These are phyloP conservation scores for Macrochelys suwanniensis DNA, from an alignment of 2,797 vertebrate genomes.

Conservation along the genomic window DNA sequence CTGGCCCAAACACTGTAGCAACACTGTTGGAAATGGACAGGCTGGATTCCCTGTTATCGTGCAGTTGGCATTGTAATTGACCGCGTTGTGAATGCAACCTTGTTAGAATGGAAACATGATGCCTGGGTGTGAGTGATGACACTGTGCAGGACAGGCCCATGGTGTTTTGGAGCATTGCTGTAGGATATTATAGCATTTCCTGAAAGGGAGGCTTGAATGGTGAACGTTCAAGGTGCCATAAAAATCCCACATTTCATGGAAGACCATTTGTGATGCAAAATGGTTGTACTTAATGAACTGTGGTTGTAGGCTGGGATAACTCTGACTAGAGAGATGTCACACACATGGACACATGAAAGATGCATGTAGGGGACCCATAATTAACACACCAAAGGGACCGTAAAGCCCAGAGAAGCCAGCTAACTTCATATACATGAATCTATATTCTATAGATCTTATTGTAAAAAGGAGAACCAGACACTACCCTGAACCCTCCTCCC, in stretches of 20 bases:
- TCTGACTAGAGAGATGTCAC: background rate
- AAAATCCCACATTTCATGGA: too few species aligned
- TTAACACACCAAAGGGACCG: background rate
- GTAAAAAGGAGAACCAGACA: rapidly evolving
- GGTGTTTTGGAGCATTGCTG: background rate
- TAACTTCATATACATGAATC: rapidly evolving
- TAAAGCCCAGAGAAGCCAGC: rapidly evolving
- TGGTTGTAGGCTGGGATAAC: too few species aligned
- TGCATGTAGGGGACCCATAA: background rate
- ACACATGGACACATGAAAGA: background rate
- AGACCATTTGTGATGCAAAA: rapidly evolving
- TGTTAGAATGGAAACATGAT: background rate
- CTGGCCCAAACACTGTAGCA: background rate
- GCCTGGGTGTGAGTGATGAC: rapidly evolving
- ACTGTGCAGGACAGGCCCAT: background rate
- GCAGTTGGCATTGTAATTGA: background rate
- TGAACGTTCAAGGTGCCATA: background rate
- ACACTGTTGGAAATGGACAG: background rate
- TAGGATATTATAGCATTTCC: background rate
- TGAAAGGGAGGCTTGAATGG: background rate
- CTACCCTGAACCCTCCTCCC: rapidly evolving
- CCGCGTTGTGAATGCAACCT: background rate
- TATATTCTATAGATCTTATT: background rate
- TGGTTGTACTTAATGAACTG: background rate
- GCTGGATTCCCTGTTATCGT: background rate